Base-by-base conservation (phyloP, 2,113 vertebrate species). In the Baryphthengus martii region DNA sequence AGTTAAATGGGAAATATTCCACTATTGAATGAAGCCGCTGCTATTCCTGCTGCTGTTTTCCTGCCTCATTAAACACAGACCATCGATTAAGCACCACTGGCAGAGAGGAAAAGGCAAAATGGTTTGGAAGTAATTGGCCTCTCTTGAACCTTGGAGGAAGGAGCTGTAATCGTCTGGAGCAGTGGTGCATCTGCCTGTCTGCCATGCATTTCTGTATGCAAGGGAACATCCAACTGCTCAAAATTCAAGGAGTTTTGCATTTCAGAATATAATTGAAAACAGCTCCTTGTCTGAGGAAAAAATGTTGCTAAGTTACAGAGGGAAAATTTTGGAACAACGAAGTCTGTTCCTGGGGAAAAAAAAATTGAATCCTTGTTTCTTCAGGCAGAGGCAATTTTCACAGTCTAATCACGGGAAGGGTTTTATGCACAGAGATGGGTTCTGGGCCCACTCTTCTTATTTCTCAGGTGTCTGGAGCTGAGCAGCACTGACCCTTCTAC, bases 231-330 rank as follows among this genome's bases (percentile, higher is more conserved):
- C 53, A 76, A 14, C 59, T 61, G 15, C 42, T 76, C 62, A n/a
- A 58, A 65, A 26, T 47, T 33, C 58, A 40, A 42, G 20, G 79
- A 68, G 55, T 45, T 65, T 4, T 33, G 40, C 53, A 50, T 47
- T 21, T 74, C 31, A 61, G 58, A 70, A 83, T 70, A 11, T 28
- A 17, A 49, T 47, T 66, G 75, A 73, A n/a, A 83, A 31, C 21
- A 80, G 67, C 21, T 92, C 28, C 33, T 79, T 35, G 53, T 47
- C 83, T 70, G 86, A 83, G 1, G 2, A 76, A 73, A 73, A 45
- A 85, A 35, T 56, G 83, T 88, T 93, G 89, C 83, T 92, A 86
- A 94, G 79, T 80, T 92, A 95, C 89, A 70, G 49, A 61, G 67
- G 10, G 89, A 74, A 63, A 29, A 83, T 77, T 86, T 49, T 61